phyloP scores from a whole-genome alignment of 2,888 invertebrate genomes.

The Drosophila subquinaria region DNA sequence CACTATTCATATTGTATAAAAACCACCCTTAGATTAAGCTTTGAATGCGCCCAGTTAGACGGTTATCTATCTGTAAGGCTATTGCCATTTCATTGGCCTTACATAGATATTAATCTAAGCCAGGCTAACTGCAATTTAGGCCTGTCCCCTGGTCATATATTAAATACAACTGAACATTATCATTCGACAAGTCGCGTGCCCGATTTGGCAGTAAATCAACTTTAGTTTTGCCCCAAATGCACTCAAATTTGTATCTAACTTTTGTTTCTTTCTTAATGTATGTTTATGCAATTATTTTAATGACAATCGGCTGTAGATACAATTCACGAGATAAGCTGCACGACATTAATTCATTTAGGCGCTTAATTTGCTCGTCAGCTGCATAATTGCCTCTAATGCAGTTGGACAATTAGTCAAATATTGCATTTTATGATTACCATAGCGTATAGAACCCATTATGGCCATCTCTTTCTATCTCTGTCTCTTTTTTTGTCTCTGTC shows the following conservation, averaged over 20 bases:
- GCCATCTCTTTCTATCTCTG: neutral
- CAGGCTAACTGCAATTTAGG: slow-evolving; percentile 26
- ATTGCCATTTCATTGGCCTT: slow-evolving; percentile 35
- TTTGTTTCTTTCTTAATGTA: slow-evolving; percentile 2
- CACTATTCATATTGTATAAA: neutral
- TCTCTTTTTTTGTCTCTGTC: neutral
- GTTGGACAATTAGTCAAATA: slow-evolving; percentile 68
- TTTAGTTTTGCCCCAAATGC: slow-evolving; percentile 55
- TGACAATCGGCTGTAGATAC: slow-evolving; percentile 44
- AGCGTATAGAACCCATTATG: slow-evolving; percentile 1
- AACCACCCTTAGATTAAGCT: neutral
- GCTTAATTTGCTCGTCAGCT: slow-evolving; percentile 41
- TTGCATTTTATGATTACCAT: slow-evolving; percentile 40
- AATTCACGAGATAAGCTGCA: slow-evolving; percentile 41
- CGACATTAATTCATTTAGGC: slow-evolving; percentile 49
- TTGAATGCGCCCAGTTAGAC: slow-evolving; percentile 1
- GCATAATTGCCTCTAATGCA: slow-evolving; percentile 78
- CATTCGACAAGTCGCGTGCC: slow-evolving; percentile 42
- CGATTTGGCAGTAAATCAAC: slow-evolving; percentile 46
- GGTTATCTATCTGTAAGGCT: slow-evolving; percentile 7
- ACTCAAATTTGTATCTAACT: slow-evolving; percentile 24
- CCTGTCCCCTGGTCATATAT: slow-evolving; percentile 19
- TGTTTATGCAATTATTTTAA: slow-evolving; percentile 51
- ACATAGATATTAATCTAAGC: slow-evolving; percentile 51
- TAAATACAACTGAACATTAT: slow-evolving; percentile 10